phyloP scores from a whole-genome alignment of 2,113 vertebrate genomes.

The Bos javanicus region DNA sequence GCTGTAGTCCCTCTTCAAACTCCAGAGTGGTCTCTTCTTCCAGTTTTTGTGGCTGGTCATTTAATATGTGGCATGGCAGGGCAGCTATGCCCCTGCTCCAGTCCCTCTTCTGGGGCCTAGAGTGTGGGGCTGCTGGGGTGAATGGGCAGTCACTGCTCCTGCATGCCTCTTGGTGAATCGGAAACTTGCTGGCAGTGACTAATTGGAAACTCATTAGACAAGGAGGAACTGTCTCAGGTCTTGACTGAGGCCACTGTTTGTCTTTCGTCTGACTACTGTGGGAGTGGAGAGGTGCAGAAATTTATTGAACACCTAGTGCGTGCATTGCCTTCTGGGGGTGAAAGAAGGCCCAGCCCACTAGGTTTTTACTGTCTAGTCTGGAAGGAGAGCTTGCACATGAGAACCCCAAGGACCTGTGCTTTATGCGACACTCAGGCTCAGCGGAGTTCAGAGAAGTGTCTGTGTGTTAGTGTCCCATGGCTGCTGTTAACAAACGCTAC shows the following conservation, averaged over 20 bases:
- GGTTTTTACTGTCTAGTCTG: not conserved
- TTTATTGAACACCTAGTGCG: not conserved
- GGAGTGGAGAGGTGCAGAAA: not conserved
- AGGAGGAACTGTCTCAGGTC: conserved; percentile 8
- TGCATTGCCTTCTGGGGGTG: not conserved
- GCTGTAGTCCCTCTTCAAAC: not conserved
- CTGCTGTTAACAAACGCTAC: not conserved
- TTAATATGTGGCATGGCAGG: not conserved
- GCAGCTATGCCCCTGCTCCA: not conserved
- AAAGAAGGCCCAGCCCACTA: not conserved
- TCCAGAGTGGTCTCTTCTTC: not conserved
- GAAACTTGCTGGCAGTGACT: conserved; percentile 44
- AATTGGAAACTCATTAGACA: not conserved
- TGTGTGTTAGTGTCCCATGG: not conserved
- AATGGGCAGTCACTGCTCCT: not conserved
- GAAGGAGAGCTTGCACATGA: not conserved
- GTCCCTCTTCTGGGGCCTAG: not conserved
- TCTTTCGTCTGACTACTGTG: not conserved
- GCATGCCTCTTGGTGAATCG: not conserved
- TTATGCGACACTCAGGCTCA: not conserved
- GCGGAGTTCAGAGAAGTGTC: not conserved
- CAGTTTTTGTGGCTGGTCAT: not conserved
- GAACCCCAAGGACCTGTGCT: not conserved
- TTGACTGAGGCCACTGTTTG: not conserved
- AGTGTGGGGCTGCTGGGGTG: not conserved